Evolutionary conservation across 2,113 vertebrate genomes (phyloP).

Genomic region (Dipodomys merriami): DNA sequence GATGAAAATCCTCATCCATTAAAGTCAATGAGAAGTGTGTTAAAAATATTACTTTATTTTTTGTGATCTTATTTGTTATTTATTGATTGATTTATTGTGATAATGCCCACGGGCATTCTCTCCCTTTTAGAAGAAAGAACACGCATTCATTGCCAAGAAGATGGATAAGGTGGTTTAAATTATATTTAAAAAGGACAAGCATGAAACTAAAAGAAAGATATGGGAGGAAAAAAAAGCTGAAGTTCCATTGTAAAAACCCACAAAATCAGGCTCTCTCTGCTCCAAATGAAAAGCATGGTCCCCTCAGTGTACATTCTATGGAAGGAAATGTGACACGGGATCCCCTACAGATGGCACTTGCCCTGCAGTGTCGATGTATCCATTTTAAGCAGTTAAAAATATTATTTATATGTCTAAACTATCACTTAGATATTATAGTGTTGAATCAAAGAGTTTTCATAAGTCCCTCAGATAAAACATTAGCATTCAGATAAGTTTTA

Average conservation of each 20-base stretch:
- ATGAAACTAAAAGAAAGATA: slow-evolving; percentile 59
- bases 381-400: background rate
- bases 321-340: background rate
- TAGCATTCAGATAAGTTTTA: background rate
- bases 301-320: fast-evolving
- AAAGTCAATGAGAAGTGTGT: background rate
- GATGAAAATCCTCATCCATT: background rate
- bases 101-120: background rate
- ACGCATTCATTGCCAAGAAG: slow-evolving; percentile 39
- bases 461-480: slow-evolving; percentile 1
- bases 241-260: background rate
- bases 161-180: slow-evolving; percentile 47
- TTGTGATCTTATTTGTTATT: slow-evolving; percentile 1
- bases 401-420: background rate
- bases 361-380: background rate
- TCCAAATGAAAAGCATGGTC: background rate
- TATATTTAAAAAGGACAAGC: slow-evolving; percentile 55
- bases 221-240: slow-evolving; percentile 4
- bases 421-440: background rate
- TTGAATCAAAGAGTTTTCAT: background rate
- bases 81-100: no score
- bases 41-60: slow-evolving; percentile 49
- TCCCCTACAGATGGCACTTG: background rate
- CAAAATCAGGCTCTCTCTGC: background rate
- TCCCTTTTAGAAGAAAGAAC: slow-evolving; percentile 52